Evolutionary conservation across 2,797 vertebrate species (phyloP).

Genomic region (Poecilia velifera): DNA sequence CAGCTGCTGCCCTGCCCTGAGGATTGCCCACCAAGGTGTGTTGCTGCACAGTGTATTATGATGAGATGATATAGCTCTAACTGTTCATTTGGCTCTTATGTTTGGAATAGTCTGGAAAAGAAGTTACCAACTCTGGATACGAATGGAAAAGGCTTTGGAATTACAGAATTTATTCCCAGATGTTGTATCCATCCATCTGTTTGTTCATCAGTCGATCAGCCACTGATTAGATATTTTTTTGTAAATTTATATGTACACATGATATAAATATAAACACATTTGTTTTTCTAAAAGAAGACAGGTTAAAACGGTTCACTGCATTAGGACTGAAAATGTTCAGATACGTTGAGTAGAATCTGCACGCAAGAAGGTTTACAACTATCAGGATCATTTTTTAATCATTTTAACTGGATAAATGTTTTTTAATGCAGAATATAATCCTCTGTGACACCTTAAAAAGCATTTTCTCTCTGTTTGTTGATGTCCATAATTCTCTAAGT

Average conservation of each 20-base stretch:
- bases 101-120: background rate
- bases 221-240: background rate
- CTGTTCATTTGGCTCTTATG: background rate
- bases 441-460: background rate
- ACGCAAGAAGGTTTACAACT: too few species aligned
- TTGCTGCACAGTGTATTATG: background rate
- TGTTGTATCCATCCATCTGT: background rate
- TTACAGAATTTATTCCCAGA: background rate
- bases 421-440: too few species aligned
- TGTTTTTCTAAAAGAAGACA: too few species aligned
- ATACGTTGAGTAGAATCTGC: too few species aligned
- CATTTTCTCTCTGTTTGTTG: background rate
- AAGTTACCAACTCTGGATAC: background rate
- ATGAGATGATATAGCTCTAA: background rate
- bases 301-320: too few species aligned
- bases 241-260: background rate
- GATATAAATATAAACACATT: too few species aligned
- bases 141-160: background rate
- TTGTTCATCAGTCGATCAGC: background rate
- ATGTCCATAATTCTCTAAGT: background rate
- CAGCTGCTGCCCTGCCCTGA: constrained; percentile 96
- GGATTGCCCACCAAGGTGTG: constrained; percentile 90
- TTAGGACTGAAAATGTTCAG: too few species aligned
- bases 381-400: too few species aligned
- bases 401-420: background rate